These are phyloP conservation scores for Brotula barbata DNA, from an alignment of 2,797 vertebrate genomes.

Conservation along the genomic window DNA sequence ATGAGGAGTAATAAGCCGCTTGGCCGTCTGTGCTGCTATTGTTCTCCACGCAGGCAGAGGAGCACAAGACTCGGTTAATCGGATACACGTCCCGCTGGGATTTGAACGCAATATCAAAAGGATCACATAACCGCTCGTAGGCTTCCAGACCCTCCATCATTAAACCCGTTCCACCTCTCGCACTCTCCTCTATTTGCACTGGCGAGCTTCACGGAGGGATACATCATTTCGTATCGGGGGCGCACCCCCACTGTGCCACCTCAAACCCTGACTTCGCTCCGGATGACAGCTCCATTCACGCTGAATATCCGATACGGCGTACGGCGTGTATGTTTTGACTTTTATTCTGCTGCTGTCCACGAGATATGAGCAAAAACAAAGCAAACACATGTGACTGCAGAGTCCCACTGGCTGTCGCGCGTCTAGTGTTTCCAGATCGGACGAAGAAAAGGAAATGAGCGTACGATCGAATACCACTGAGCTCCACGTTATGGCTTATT, in stretches of 20 bases:
- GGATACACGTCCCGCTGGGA: conserved; percentile 46
- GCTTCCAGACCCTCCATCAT: conserved; percentile 48
- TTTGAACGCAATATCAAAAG: conserved; percentile 61
- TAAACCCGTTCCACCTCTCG: conserved; percentile 27
- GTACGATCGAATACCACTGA: conserved; percentile 41
- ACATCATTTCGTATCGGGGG: conserved; percentile 7
- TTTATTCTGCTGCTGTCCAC: conserved; percentile 1
- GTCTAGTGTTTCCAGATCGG: conserved; percentile 40
- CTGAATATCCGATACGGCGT: conserved; percentile 6
- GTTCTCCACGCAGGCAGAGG: conserved; percentile 51
- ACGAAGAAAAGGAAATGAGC: conserved; percentile 48
- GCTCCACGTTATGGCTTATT: conserved; percentile 39
- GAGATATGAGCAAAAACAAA: conserved; percentile 22
- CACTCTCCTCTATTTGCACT: conserved; percentile 33
- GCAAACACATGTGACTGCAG: conserved; percentile 5
- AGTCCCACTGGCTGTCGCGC: conserved; percentile 22
- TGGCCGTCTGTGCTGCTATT: conserved; percentile 62
- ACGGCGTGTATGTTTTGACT: background rate
- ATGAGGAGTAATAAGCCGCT: conserved; percentile 50
- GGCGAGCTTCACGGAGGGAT: conserved; percentile 5
- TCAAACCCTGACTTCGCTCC: background rate
- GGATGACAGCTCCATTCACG: background rate
- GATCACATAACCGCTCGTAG: conserved; percentile 57
- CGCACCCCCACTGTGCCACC: conserved; percentile 3
- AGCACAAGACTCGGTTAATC: conserved; percentile 42